Base-by-base conservation (phyloP, 2,797 vertebrate species). In the Taeniopygia guttata region DNA sequence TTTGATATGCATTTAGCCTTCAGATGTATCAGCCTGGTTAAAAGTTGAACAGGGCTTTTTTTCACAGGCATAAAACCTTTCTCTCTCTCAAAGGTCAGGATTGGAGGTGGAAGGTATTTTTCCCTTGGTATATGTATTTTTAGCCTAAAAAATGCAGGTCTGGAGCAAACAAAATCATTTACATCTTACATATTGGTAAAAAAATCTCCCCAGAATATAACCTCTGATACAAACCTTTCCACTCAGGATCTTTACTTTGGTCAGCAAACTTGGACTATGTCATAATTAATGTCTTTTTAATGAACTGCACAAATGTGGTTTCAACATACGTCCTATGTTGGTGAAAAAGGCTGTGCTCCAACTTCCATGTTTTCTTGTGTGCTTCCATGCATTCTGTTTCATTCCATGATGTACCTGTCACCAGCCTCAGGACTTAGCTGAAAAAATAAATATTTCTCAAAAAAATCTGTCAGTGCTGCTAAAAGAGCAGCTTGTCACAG, bases 401-500 rank as follows among this genome's bases (percentile, higher is more conserved):
- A 79, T 93, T 93, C 92, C 82, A 76, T 3, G 4, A 32, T 66
- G 82, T 94, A 94, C 91, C 89, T 96, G 91, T 79, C 87, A 82
- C 51, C 4, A 5, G 89, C 55, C 52, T 87, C 93, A 85, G 82
- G 94, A 86, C 89, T 96, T 91, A 88, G 89, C 67, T 79, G 87
- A 93, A 88, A 91, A 94, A 97, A 95, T 74, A 96, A 96, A 91
- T 90, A 84, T 55, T 86, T 81, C 89, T 73, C 69, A 66, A 82
- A 91, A 80, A 84, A 92, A 82, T 64, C 87, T 84, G 66, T 90
- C 80, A 84, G 80, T 0, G 0, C 52, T 87, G 87, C 89, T 94
- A 84, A 95, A 95, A 95, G 83, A 88, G 77, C 56, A 80, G 95
- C 89, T 94, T 93, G 93, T 94, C 89, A 89, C 77, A 94, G 93